Evolutionary conservation across 2,113 vertebrate species (phyloP).

Genomic region (Myiagra hebetior): DNA sequence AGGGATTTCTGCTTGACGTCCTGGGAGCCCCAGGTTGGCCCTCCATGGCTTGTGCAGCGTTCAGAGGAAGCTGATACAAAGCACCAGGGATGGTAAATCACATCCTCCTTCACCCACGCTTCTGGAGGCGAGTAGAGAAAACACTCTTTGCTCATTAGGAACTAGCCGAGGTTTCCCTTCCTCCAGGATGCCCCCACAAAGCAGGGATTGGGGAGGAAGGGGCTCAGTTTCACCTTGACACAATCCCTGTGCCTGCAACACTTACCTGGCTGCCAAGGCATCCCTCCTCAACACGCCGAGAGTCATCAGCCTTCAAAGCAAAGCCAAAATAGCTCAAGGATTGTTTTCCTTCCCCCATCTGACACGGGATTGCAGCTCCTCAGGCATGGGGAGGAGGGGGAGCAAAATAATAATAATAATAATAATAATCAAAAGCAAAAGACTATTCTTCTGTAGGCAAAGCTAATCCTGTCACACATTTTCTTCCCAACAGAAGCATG

Average conservation of each 20-base stretch:
- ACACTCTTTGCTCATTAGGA: background rate
- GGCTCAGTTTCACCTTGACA: background rate
- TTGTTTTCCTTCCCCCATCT: conserved; percentile 16
- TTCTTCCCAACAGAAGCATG: background rate
- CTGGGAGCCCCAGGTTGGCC: background rate
- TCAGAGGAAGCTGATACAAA: background rate
- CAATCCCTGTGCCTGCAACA: background rate
- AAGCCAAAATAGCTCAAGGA: conserved; percentile 29
- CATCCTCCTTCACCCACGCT: background rate
- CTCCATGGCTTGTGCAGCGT: background rate
- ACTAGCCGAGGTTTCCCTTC: background rate
- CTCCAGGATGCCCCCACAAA: background rate
- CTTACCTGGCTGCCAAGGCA: conserved; percentile 20
- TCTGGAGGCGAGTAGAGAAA: background rate
- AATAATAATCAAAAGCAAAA: background rate
- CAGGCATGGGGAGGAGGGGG: background rate
- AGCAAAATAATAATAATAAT: background rate
- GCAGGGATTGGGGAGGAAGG: background rate
- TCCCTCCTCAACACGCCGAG: background rate
- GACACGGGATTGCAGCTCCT: conserved; percentile 21
- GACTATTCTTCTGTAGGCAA: background rate
- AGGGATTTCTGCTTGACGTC: rapidly evolving
- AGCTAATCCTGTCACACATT: background rate
- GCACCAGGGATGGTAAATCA: background rate
- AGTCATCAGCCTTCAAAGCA: conserved; percentile 5